Base-by-base conservation (phyloP, 2,113 vertebrate species). In the Odontesthes bonariensis region DNA sequence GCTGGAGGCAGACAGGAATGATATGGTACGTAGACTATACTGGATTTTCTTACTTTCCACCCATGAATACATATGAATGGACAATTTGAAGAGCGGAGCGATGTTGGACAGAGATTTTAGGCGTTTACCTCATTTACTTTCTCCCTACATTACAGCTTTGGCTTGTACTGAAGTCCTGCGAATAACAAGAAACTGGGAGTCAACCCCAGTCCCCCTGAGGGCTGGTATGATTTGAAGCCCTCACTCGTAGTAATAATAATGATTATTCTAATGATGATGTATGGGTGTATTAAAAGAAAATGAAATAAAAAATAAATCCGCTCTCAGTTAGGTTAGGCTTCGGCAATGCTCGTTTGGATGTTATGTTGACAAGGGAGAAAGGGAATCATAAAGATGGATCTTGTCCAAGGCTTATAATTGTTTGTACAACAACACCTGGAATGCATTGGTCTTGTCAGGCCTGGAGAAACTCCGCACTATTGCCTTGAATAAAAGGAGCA, bases 1-100 rank as follows among this genome's bases (percentile, higher is more conserved):
- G 66, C 79, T 14, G 77, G 69, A 84, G 64, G 79, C 22, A 78
- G 51, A 40, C 77, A 79, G 90, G 88, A 93, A 90, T 92, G 90
- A 91, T 86, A 85, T 91, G 94, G 94, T 95, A 95, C 73, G 94
- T 94, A 82, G 5, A 49, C 20, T 31, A 56, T 13, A 63, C 53
- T 12, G 20, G 31, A 66, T 53, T 57, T 49, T 76, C 69, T 79
- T 81, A 57, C 42, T 88, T 88, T 87, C 27, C 53, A 52, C 20
- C 63, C 27, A 9, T 64, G 33, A 23, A 61, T 38, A 33, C n/a
- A 51, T 31, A 33, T 31, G 35, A 76, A 49, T 35, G 31, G 46
- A 20, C 54, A 14, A 42, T 64, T 14, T 77, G 5, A 31, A n/a
- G 17, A 57, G 27, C 27, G 27, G 2, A 27, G 27, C 27, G 54